A percentile compares a stretch with the other conserved stretches of the same genome.
Conservation (phyloP, 2,797 vertebrate genomes). For the Chanos chanos region DNA sequence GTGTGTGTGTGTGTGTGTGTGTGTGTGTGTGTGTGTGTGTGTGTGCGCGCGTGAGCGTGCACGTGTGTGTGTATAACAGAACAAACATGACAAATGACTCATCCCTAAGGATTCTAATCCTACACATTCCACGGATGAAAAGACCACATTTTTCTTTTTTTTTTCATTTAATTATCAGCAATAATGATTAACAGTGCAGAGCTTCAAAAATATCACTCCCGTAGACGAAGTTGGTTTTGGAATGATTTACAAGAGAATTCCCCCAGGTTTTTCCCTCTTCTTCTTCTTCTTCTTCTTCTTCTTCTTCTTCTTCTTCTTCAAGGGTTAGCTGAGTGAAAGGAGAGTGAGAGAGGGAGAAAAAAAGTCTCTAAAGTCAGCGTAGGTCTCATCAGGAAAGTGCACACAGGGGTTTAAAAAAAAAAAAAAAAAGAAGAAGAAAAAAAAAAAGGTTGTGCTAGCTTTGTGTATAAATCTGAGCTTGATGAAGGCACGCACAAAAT, state of each 20-base stretch:
- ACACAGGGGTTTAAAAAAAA: too few relatives aligned
- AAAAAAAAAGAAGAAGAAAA: too few relatives aligned
- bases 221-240: not conserved
- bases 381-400: too few relatives aligned
- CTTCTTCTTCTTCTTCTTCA: too few relatives aligned
- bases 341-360: not conserved
- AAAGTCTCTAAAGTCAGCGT: too few relatives aligned
- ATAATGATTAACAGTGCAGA: not conserved
- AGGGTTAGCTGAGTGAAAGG: not conserved
- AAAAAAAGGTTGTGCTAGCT: too few relatives aligned
- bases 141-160: not conserved
- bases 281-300: too few relatives aligned
- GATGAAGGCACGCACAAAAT: not conserved
- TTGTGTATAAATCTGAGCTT: too few relatives aligned
- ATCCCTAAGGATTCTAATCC: not conserved
- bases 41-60: not conserved
- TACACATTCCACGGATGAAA: not conserved
- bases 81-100: not conserved
- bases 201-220: not conserved
- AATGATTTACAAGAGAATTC: not conserved
- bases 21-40: not conserved
- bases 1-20: not conserved
- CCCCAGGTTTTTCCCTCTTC: too few relatives aligned
- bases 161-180: conserved; percentile 2
- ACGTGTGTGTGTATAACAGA: not conserved